Evolutionary conservation across 1,140 invertebrate species (phyloP), one percentile per base, ranked within the genome.

Genomic region (Bombus consobrinus): DNA sequence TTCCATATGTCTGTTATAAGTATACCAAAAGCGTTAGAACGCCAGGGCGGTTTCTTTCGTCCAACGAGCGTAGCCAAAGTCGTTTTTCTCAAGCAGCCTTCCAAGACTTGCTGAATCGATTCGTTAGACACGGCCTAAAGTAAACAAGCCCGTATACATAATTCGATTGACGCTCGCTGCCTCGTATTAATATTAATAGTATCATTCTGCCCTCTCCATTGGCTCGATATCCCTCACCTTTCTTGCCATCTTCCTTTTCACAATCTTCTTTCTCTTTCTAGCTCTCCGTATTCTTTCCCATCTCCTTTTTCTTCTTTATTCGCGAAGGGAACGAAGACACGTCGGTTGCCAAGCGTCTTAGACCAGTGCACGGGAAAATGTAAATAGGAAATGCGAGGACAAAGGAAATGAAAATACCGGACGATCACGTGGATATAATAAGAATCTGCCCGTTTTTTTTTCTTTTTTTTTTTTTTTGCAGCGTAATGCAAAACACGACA

Each of bases 131-230:
- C 64, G 34, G 25, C 25, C 3, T 1, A 39, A 64, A 83, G 74
- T 77, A 83, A 77, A 77, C 81, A 77, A 66, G n/a, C 41, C n/a
- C 32, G 74, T 78, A 53, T 76, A 66, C 74, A 78, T 83, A 77
- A 83, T 83, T 83, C 32, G 41, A 83, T 83, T 37, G 68, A 41
- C 53, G 47, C 22, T 64, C 39, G 34, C 47, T 8, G 37, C 41
- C 37, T 62, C 43, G 15, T 47, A 83, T 77, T 68, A 83, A 77
- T 83, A 83, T 77, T 83, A 83, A 83, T 77, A n/a, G 32, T 77
- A 77, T 74, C 69, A 22, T 73, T 43, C 68, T 15, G 13, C 53
- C 22, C 41, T n/a, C n/a, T 8, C 47, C 0, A 37, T 41, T 1
- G 34, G 34, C 47, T 6, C 68, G 37, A 41, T 13, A 37, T 57